These are phyloP conservation scores for Ferdinandea cuprea DNA, from an alignment of 2,888 invertebrate genomes.

Conservation along the genomic window DNA sequence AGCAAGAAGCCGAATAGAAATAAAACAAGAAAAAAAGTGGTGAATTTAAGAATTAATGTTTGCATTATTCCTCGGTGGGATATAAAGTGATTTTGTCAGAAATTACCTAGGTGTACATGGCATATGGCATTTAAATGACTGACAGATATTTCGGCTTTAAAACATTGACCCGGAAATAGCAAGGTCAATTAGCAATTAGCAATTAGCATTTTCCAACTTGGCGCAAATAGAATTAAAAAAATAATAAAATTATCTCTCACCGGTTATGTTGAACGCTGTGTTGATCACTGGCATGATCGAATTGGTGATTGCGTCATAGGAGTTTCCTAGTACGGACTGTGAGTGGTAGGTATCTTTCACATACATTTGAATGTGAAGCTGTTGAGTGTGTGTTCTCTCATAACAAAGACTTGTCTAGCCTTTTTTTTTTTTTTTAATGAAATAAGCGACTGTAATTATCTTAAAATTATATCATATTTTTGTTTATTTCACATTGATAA, in stretches of 20 bases:
- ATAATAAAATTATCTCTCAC: not conserved
- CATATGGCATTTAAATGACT: slow-evolving; percentile 15
- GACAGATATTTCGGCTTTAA: slow-evolving; percentile 1
- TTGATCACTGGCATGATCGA: slow-evolving; percentile 56
- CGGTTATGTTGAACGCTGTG: slow-evolving; percentile 7
- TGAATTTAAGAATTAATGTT: not conserved
- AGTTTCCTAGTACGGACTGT: slow-evolving; percentile 35
- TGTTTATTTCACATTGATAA: not conserved
- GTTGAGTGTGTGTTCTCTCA: not conserved
- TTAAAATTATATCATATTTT: not conserved
- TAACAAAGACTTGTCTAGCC: not conserved
- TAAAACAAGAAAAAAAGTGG: slow-evolving; percentile 24
- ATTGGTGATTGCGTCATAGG: slow-evolving; percentile 46
- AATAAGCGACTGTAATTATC: not conserved
- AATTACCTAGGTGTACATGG: not conserved
- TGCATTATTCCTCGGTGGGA: not conserved
- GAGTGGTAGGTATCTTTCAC: slow-evolving; percentile 32
- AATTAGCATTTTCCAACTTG: slow-evolving; percentile 1
- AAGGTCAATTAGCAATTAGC: slow-evolving; percentile 38
- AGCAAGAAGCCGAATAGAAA: slow-evolving; percentile 21
- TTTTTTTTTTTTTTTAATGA: no score
- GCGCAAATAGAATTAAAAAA: not conserved
- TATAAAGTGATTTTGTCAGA: not conserved
- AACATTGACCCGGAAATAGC: slow-evolving; percentile 36
- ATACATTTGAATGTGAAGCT: not conserved